Base-by-base conservation (phyloP, 30 jellyfish, hydroid and myxozoan genomes). In the Hydra vulgaris region DNA sequence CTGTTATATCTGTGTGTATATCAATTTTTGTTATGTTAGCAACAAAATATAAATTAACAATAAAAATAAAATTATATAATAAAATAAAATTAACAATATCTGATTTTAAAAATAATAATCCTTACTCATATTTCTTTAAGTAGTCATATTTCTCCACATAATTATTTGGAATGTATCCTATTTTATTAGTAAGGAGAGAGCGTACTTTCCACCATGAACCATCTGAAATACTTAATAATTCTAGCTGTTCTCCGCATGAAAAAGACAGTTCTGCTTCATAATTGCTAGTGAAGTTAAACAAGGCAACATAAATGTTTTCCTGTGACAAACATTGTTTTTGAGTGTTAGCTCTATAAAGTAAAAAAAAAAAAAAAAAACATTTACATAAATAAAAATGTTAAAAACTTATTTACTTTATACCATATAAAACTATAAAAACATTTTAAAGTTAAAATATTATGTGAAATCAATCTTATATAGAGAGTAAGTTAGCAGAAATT, bases 91-190 rank as follows among this genome's bases (percentile, higher is more conserved):
- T 40, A 5, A 40, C 8, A 12, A 40, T 40, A 40, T 40, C 61
- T 40, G 12, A 40, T 40, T 40, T 3, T 12, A 40, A 40, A 40
- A 40, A 40, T 3, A 3, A 7, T 25, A 75, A 0, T 8, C 17
- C 83, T 20, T 26, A 75, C 83, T 75, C 83, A 75, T 75, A 53
- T 26, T 15, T 53, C 75, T 75, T 54, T 70, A 75, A 75, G 55
- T 53, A 17, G 66, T 75, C 56, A 26, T 23, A 53, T 15, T 17
- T 26, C 5, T 26, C 24, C 66, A 75, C 70, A 25, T 22, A 75
- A 75, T 19, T 75, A 75, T 27, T 54, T 75, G 83, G 83, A 0
- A 75, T 54, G 18, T 25, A 27, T 15, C 83, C 83, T 23, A 8
- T 53, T 25, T 25, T 75, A 15, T 26, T 25, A 21, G 83, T 75